Evolutionary conservation across 2,888 invertebrate species (phyloP).

Genomic region (Cataglyphis livida): DNA sequence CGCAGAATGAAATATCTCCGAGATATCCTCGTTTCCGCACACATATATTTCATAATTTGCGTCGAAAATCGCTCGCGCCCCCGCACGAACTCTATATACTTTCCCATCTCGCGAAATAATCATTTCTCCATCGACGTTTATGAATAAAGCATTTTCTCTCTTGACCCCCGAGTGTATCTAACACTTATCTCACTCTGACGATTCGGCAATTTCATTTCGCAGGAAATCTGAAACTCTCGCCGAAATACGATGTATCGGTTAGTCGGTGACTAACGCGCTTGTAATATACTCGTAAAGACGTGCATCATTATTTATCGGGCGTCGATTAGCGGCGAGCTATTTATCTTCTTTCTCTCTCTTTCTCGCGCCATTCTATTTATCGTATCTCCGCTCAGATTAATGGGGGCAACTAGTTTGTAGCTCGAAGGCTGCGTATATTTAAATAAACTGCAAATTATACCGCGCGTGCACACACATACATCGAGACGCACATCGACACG

Average conservation of each 20-base stretch:
- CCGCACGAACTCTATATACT: not conserved
- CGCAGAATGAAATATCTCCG: slow-evolving; percentile 9
- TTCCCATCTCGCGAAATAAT: not conserved
- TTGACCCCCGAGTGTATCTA: not conserved
- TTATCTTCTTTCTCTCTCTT: slow-evolving; percentile 4
- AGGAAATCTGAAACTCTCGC: slow-evolving; percentile 9
- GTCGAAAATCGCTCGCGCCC: not conserved
- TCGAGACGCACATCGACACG: not conserved
- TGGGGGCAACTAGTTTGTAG: slow-evolving; percentile 35
- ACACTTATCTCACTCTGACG: not conserved
- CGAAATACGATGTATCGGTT: slow-evolving; percentile 17
- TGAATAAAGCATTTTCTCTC: slow-evolving; percentile 17
- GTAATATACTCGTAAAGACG: slow-evolving; percentile 21
- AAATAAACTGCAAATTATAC: slow-evolving; percentile 50
- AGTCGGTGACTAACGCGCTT: not conserved
- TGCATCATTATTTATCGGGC: slow-evolving; percentile 34
- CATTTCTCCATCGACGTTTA: not conserved
- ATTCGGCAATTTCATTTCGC: not conserved
- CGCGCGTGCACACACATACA: slow-evolving; percentile 48
- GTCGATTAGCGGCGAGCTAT: slow-evolving; percentile 27
- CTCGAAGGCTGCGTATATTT: slow-evolving; percentile 39
- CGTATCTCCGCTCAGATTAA: slow-evolving; percentile 39
- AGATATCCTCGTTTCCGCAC: not conserved
- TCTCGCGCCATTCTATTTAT: slow-evolving; percentile 35
- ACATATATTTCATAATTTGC: not conserved